Evolutionary conservation across 2,888 invertebrate genomes (phyloP), one percentile per base, ranked within the genome.

Genomic region (Megamerina dolium): DNA sequence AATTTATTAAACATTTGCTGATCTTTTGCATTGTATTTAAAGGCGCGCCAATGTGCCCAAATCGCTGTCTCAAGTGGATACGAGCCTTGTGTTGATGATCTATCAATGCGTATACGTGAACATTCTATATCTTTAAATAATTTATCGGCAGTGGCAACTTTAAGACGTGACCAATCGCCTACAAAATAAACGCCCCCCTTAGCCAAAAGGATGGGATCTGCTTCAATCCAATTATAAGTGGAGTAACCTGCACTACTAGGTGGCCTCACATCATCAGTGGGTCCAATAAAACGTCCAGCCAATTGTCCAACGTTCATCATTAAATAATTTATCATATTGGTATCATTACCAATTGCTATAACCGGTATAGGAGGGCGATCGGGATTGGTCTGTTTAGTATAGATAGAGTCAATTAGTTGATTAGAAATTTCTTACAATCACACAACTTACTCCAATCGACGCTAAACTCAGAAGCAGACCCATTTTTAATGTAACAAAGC

Each of bases 401-500:
- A 17, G 12, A 41, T 12, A 27, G 9, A 37, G 8, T 26, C 5
- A 9, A 5, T 8, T 14, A 8, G 10, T 23, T 23, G 10, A 8
- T 8, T 23, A 10, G 8, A 23, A 8, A 23, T 10, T 23, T 23
- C 23, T 8, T 23, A n/a, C n/a, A n/a, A n/a, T n/a, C n/a, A n/a
- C n/a, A n/a, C n/a, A n/a, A 49, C 49, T 59, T 58, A 70, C 71
- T 52, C 66, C 67, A 20, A 69, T 57, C 29, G 73, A 73, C 10
- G 64, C 70, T 17, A 74, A 57, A 46, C 74, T 74, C 4, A 70
- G 57, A 14, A 75, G 54, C 10, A 74, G 52, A 6, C 66, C 64
- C 51, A 73, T 64, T 56, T 75, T 75, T 1, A 74, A 53, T 45
- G 69, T 66, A 0, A 72, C 64, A 53, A 66, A 73, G 26, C 69